Percentiles rank a stretch among this genome's conserved stretches.
Conservation (phyloP, 2,888 invertebrate species). For the Antitype chi region DNA sequence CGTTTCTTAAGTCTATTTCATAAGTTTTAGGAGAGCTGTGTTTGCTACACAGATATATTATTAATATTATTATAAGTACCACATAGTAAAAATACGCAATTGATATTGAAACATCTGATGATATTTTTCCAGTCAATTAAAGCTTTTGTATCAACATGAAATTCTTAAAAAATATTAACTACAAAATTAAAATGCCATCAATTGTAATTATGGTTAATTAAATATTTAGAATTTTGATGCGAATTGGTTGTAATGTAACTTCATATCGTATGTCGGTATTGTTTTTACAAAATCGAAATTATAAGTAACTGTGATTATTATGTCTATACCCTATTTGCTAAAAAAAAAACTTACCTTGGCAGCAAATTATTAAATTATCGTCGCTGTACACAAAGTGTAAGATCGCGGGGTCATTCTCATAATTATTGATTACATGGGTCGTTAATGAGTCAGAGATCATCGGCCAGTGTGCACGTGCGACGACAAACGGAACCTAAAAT, state of each 20-base stretch:
- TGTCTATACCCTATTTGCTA: constrained; percentile 74
- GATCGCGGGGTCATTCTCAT: constrained; percentile 63
- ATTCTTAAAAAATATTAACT: constrained; percentile 65
- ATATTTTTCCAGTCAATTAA: constrained; percentile 66
- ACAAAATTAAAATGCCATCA: constrained; percentile 70
- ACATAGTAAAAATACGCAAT: constrained; percentile 62
- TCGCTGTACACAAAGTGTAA: constrained; percentile 71
- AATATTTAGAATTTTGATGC: constrained; percentile 54
- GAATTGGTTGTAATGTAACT: constrained; percentile 46
- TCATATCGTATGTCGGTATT: constrained; percentile 60
- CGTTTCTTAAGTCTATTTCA: constrained; percentile 38
- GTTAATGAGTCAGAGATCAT: constrained; percentile 73
- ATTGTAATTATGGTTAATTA: constrained; percentile 60
- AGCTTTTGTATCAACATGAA: constrained; percentile 70
- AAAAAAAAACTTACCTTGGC: constrained; percentile 74
- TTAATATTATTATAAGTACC: constrained; percentile 64
- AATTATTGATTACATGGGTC: constrained; percentile 68
- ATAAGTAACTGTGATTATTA: constrained; percentile 78
- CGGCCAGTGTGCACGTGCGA: constrained; percentile 70
- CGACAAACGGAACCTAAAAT: constrained; percentile 73
- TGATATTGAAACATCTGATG: constrained; percentile 62
- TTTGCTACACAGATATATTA: constrained; percentile 62
- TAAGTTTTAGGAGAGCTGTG: constrained; percentile 51
- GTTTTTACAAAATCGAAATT: constrained; percentile 68
- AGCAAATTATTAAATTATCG: constrained; percentile 73